phyloP scores from a whole-genome alignment of 2,888 invertebrate genomes.

The Trachelus stipa region DNA sequence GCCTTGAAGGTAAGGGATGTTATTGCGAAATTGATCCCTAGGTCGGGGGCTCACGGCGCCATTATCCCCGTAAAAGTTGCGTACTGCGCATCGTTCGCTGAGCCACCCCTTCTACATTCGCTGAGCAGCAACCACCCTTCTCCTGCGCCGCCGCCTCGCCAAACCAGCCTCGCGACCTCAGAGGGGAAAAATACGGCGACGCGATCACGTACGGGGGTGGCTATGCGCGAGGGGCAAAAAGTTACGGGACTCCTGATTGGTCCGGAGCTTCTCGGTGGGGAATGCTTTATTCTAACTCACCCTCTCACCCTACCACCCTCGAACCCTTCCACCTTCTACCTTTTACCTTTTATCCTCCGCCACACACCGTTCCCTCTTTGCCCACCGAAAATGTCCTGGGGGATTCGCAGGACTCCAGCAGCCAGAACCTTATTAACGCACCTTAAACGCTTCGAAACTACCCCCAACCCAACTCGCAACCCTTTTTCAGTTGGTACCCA shows the following conservation, averaged over 20 bases:
- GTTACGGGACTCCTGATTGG: slow-evolving; percentile 55
- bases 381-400: slow-evolving; percentile 35
- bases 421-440: slow-evolving; percentile 9
- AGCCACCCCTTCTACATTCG: slow-evolving; percentile 32
- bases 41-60: slow-evolving; percentile 47
- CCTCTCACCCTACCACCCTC: slow-evolving; percentile 2
- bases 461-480: not conserved
- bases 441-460: slow-evolving; percentile 7
- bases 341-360: not conserved
- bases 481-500: not conserved
- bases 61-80: slow-evolving; percentile 61
- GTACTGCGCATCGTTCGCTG: slow-evolving; percentile 57
- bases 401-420: not conserved
- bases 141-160: slow-evolving; percentile 42
- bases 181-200: slow-evolving; percentile 64
- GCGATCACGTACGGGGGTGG: slow-evolving; percentile 35
- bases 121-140: slow-evolving; percentile 39
- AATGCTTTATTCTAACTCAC: slow-evolving; percentile 32
- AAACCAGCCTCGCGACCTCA: slow-evolving; percentile 60
- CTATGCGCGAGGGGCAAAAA: slow-evolving; percentile 50
- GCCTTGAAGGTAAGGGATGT: slow-evolving; percentile 61
- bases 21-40: slow-evolving; percentile 64
- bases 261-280: slow-evolving; percentile 50
- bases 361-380: slow-evolving; percentile 17
- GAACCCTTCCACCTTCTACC: slow-evolving; percentile 1